Conservation (phyloP, 2,797 vertebrate species). For the Galagoides demidoff region DNA sequence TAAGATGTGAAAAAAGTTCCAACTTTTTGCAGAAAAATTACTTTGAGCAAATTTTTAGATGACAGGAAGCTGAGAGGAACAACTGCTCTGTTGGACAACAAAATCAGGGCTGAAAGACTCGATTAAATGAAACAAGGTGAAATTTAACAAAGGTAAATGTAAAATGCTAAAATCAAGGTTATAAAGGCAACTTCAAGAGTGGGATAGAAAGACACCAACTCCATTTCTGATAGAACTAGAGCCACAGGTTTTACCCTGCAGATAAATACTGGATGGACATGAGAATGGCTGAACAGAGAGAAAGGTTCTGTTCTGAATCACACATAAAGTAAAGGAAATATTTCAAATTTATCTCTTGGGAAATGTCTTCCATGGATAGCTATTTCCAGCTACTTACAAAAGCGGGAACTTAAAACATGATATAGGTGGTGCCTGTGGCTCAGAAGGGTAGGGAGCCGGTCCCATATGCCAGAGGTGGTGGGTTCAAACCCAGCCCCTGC, state of each 20-base stretch:
- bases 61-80: neutral
- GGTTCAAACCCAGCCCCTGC: too few species aligned
- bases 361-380: neutral
- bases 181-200: neutral
- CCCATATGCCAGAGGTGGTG: too few species aligned
- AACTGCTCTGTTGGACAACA: neutral
- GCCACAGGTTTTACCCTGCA: neutral
- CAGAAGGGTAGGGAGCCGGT: too few species aligned
- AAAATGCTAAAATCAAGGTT: conserved; percentile 45
- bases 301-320: neutral
- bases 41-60: neutral
- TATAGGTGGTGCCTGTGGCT: too few species aligned
- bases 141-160: neutral
- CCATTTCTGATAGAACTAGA: neutral
- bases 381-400: neutral
- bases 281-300: neutral
- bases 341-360: neutral
- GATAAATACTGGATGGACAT: neutral
- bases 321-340: neutral
- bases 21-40: neutral
- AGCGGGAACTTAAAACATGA: neutral
- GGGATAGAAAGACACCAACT: neutral
- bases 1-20: neutral
- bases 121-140: neutral
- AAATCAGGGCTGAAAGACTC: neutral